Conservation (phyloP, 2,113 vertebrate species). For the Pandion haliaetus region DNA sequence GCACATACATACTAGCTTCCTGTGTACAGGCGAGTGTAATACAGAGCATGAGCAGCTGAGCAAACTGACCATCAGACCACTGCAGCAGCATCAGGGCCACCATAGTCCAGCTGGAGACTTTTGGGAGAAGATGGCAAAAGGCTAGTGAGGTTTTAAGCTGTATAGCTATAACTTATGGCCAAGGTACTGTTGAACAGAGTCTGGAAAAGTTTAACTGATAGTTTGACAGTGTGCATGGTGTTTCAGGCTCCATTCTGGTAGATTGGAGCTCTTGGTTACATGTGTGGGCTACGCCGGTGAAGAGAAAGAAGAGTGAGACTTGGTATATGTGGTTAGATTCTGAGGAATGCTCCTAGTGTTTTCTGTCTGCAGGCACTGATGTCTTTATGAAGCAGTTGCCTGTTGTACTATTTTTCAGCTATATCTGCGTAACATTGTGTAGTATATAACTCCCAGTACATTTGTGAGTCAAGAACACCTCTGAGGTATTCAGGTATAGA, state of each 20-base stretch:
- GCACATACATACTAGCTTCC: background rate
- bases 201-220: background rate
- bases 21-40: background rate
- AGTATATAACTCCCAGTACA: background rate
- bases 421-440: background rate
- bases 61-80: background rate
- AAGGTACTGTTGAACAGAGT: background rate
- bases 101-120: background rate
- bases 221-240: background rate
- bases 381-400: background rate
- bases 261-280: background rate
- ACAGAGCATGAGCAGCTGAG: background rate
- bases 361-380: background rate
- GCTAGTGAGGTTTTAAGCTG: background rate
- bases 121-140: background rate
- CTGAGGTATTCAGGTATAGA: background rate
- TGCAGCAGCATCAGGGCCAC: background rate
- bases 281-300: fast-evolving
- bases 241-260: background rate
- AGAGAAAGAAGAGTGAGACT: background rate
- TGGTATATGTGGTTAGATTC: background rate
- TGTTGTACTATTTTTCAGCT: background rate
- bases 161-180: background rate
- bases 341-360: background rate
- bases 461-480: background rate